Base-by-base conservation (phyloP, 53 echinoderm and acorn worm species). In the Holothuria leucospilota region DNA sequence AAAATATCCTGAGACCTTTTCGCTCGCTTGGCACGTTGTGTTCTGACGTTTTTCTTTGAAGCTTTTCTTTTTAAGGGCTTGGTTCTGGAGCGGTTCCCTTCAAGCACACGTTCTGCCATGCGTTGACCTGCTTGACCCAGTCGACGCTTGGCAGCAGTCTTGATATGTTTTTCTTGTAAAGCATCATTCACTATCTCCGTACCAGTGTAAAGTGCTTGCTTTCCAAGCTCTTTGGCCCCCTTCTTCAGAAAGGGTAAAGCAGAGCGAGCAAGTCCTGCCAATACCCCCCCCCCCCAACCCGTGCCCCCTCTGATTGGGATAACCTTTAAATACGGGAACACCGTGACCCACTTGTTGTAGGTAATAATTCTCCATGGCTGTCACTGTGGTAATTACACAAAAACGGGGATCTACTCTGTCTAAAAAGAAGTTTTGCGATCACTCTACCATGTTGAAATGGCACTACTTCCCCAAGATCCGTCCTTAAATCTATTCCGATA, bases 71-170 rank as follows among this genome's bases (percentile, higher is more conserved):
- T 34, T 34, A 34, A 34, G 34, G 34, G 34, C 34, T 34, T 34
- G 34, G 34, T 34, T 34, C 34, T 34, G 34, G 34, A 3, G 20
- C 1, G 20, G 2, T 2, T 23, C 2, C 71, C 20, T 78, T 86
- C 86, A 34, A 94, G 87, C 25, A 92, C 59, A 16, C 86, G 82
- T 6, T 88, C 53, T n/a, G 90, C 85, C 12, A 94, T 28, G 2
- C 95, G 83, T 63, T 58, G 77, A 18, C 77, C 77, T 12, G 77
- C 77, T 77, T 77, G 51, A 52, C 77, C 77, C 0, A 77, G 24
- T 49, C 77, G 51, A 14, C 77, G 77, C 27, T 77, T 77, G 27
- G 77, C 53, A 24, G 77, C 51, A 8, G 53, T 77, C 51, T 77
- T 52, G 16, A 77, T 77, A 38, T 34, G 34, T 34, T 34, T 34